Base-by-base conservation (phyloP, 2,113 vertebrate genomes). In the Sclerurus mexicanus region DNA sequence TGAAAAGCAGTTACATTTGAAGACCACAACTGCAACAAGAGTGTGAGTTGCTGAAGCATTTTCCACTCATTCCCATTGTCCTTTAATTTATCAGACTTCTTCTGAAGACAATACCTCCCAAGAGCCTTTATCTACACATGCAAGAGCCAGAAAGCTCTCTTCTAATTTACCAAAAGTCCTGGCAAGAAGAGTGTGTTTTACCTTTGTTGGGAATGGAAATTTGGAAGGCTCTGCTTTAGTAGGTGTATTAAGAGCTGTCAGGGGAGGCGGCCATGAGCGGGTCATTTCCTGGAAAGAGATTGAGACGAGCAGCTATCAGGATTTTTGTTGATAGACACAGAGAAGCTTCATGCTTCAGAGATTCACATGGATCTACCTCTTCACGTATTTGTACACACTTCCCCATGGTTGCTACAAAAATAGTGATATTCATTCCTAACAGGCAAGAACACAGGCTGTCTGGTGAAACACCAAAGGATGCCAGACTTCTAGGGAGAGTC, bases 241-340 rank as follows among this genome's bases (percentile, higher is more conserved):
- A 24, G 99, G 99, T 0, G 99, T 99, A 39, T 98, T 97, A 96
- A 99, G 98, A 88, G 98, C 98, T 93, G 99, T 98, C 96, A 99
- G 91, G 66, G 98, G 98, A 83, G 99, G 99, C 14, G 99, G 99
- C 99, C 99, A 99, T 31, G 99, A 98, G 53, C 98, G 98, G 72
- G 98, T 99, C 99, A 99, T 99, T 98, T 99, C 99, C 99, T 99
- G 68, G 33, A 94, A 96, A 77, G 90, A 77, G 92, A 95, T 95
- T 37, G 74, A 93, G 69, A 75, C 40, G 74, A 85, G 79, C 35
- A 31, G 71, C 60, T 53, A 69, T 87, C 49, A 72, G 40, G 21
- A 60, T 21, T 87, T 90, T 39, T 71, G 33, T 50, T 42, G 59
- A 85, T 20, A 47, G 20, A n/a, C 1, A 2, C 16, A 80, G 28